Conservation (phyloP, 2,797 vertebrate species). For the Peromyscus nudipes region DNA sequence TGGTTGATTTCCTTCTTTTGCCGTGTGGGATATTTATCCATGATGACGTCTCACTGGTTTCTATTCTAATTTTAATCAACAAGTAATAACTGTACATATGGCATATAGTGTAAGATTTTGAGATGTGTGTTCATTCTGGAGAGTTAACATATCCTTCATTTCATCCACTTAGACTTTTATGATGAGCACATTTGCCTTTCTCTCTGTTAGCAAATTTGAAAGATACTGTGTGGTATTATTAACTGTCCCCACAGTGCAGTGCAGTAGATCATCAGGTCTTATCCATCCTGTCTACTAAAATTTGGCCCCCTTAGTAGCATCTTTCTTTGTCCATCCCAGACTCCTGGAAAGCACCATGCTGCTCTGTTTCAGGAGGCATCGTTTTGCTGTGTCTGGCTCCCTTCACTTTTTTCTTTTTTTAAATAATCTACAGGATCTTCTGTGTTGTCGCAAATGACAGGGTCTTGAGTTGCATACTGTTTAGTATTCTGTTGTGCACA, state of each 20-base stretch:
- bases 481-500: neutral
- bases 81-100: neutral
- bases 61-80: conserved; percentile 4
- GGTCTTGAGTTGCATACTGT: neutral
- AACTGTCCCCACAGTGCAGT: neutral
- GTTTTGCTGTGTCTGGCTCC: neutral
- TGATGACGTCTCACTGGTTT: neutral
- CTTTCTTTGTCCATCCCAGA: neutral
- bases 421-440: neutral
- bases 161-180: neutral
- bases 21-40: neutral
- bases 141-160: neutral
- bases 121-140: neutral
- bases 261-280: neutral
- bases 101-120: neutral
- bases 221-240: neutral
- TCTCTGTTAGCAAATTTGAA: neutral
- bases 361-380: neutral
- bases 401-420: neutral
- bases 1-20: neutral
- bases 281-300: neutral
- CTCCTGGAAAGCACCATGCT: neutral
- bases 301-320: neutral
- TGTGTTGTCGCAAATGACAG: neutral
- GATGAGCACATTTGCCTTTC: neutral